Evolutionary conservation across 2,888 invertebrate genomes (phyloP), one percentile per base, ranked within the genome.

Genomic region (Aphidoletes aphidimyza): DNA sequence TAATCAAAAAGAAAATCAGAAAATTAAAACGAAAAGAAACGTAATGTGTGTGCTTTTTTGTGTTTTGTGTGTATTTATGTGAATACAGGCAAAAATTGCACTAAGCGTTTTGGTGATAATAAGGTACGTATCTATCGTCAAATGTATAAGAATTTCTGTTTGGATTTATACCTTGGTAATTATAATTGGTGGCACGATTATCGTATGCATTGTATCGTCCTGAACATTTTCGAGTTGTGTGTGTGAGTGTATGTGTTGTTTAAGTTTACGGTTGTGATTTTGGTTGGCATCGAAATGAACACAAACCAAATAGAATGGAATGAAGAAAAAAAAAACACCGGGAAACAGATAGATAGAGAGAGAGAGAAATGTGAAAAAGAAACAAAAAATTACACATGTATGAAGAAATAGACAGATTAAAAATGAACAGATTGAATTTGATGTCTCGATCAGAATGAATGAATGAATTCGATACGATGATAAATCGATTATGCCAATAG

Each of bases 61-160:
- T 2, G 3, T 30, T 69, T 5, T 69, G 26, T 26, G n/a, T 42
- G 83, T 45, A 26, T 26, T 19, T 45, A 3, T 30, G 45, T 83
- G 26, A 83, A 30, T 5, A 8, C 9, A 36, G 81, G 37, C 37
- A 37, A 81, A 36, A 37, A 49, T 45, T 47, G 47, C 83, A 22
- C 45, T 85, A 85, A 84, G 85, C 85, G 59, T 85, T 85, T 85
- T 85, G 84, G 85, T 85, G 85, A 54, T 84, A 85, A 84, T 83
- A 85, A 36, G 85, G 85, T 84, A 85, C 84, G 49, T 85, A 85
- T 85, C 78, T 84, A 78, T 85, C 85, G 81, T 84, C 84, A 84
- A 54, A 83, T 84, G 54, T 81, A 54, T 36, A 81, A 49, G 84
- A 84, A 84, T 85, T 84, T 83, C 81, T 81, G 37, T 81, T 81